Base-by-base conservation (phyloP, 2,888 invertebrate genomes). In the Melolontha melolontha region DNA sequence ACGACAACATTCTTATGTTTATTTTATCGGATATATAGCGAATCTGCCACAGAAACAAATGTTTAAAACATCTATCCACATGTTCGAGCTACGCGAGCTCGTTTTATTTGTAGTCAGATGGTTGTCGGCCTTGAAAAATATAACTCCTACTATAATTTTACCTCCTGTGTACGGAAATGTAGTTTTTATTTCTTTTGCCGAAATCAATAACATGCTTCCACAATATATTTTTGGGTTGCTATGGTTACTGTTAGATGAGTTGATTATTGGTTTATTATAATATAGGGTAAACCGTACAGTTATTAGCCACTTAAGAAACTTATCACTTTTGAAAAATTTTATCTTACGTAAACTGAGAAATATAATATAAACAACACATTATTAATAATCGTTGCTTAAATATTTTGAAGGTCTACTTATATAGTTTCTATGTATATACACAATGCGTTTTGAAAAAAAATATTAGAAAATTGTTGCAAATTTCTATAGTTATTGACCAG, bases 121-220 rank as follows among this genome's bases (percentile, higher is more conserved):
- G 71, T 67, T 51, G 73, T 71, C 73, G 65, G 63, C 75, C 75
- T 75, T 75, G 75, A 71, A 62, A 70, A 73, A 71, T 70, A 72
- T 72, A 72, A 70, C 59, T 62, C 47, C 49, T 34, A 62, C 49
- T 66, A 57, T 62, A 69, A 69, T 71, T 67, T 67, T 49, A 65
- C 62, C 63, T 71, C 47, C 52, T 59, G 64, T 70, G 64, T 65
- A 52, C 62, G 69, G 68, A 71, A 67, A 71, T 59, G 64, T 54
- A 67, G 52, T 64, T 62, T 34, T 62, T 62, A 62, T 59, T 55
- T 29, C 47, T 59, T 49, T 66, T 66, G 57, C 47, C 57, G 41
- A 66, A 66, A 55, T 34, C 57, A 17, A 34, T 34, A 34, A 8
- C 34, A 34, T 34, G 10, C 7, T 34, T 34, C 34, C 4, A 29